Evolutionary conservation across 1,140 invertebrate genomes (phyloP).

Genomic region (Pygmarrhopalites habei): DNA sequence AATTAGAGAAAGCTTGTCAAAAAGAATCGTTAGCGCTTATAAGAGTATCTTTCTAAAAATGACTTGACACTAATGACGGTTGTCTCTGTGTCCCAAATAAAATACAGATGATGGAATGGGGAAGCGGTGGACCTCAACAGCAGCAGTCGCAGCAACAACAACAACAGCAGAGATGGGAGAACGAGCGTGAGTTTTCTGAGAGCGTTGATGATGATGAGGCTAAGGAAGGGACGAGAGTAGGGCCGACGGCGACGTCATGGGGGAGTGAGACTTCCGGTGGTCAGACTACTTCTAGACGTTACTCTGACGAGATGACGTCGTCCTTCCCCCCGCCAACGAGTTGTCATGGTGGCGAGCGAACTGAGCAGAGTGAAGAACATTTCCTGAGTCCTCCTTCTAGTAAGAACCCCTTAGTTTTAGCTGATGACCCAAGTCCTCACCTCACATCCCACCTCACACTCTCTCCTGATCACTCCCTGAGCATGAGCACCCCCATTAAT

Average conservation of each 20-base stretch:
- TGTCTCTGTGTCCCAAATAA: too few species aligned
- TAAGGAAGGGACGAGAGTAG: constrained; percentile 19
- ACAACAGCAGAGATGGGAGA: constrained; percentile 35
- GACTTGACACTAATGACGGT: too few species aligned
- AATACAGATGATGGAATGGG: constrained; percentile 23
- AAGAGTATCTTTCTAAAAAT: too few species aligned
- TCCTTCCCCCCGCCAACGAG: constrained; percentile 4
- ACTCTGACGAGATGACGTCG: constrained; percentile 21
- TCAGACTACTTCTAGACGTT: constrained; percentile 25
- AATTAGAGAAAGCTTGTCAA: too few species aligned
- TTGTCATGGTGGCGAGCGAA: constrained; percentile 7
- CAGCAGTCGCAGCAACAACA: constrained; percentile 33
- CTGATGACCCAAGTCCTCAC: constrained; percentile 15
- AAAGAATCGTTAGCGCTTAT: too few species aligned
- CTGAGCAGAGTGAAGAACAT: constrained; percentile 35
- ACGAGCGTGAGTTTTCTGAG: constrained; percentile 40
- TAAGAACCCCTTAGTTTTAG: constrained; percentile 34
- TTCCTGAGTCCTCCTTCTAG: constrained; percentile 22
- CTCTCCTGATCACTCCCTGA: constrained; percentile 38
- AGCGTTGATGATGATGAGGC: constrained; percentile 26
- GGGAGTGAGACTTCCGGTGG: constrained; percentile 15
- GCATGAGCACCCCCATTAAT: constrained; percentile 36
- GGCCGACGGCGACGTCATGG: too few species aligned
- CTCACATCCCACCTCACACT: constrained; percentile 22
- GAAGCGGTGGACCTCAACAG: constrained; percentile 23